A percentile compares a stretch with the other conserved stretches of the same genome.
Conservation (phyloP, 2,888 invertebrate species). For the Netelia fuscicornis region DNA sequence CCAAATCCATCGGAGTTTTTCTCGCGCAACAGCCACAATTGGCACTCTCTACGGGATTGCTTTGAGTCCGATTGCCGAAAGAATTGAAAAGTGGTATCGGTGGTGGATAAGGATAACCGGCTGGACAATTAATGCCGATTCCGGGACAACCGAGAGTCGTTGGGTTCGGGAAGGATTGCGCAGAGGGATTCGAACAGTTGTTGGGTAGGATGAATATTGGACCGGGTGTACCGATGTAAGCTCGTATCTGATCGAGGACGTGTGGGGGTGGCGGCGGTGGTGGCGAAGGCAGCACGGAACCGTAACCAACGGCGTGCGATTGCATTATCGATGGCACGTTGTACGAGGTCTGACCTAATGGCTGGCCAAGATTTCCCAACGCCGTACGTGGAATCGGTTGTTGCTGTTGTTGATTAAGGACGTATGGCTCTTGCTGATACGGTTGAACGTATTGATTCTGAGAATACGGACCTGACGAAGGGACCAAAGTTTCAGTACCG, state of each 20-base stretch:
- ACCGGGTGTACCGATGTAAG: slow-evolving; percentile 68
- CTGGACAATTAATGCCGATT: slow-evolving; percentile 58
- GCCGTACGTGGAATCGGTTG: slow-evolving; percentile 53
- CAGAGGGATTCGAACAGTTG: slow-evolving; percentile 67
- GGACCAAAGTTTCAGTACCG: background rate
- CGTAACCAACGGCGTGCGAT: slow-evolving; percentile 49
- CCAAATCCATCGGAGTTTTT: background rate
- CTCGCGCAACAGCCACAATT: slow-evolving; percentile 63
- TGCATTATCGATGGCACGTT: slow-evolving; percentile 60
- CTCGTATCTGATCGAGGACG: slow-evolving; percentile 77
- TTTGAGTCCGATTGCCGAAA: slow-evolving; percentile 33
- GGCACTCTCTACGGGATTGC: slow-evolving; percentile 11
- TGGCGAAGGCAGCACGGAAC: slow-evolving; percentile 58
- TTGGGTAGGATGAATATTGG: slow-evolving; percentile 80
- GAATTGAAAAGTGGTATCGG: slow-evolving; percentile 74
- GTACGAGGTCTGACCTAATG: slow-evolving; percentile 59
- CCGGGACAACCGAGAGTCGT: slow-evolving; percentile 60
- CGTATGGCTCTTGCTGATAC: slow-evolving; percentile 68
- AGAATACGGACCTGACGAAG: slow-evolving; percentile 41
- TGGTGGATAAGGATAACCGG: slow-evolving; percentile 75
- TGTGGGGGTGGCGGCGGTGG: slow-evolving; percentile 47
- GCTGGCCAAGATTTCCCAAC: slow-evolving; percentile 58
- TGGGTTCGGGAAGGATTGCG: slow-evolving; percentile 19
- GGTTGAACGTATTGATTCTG: slow-evolving; percentile 64
- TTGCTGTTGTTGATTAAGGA: slow-evolving; percentile 33